Percentiles rank a stretch among this genome's conserved stretches.
These are phyloP conservation scores for Octopus sinensis DNA, from an alignment of 1,140 invertebrate species.

Conservation along the genomic window DNA sequence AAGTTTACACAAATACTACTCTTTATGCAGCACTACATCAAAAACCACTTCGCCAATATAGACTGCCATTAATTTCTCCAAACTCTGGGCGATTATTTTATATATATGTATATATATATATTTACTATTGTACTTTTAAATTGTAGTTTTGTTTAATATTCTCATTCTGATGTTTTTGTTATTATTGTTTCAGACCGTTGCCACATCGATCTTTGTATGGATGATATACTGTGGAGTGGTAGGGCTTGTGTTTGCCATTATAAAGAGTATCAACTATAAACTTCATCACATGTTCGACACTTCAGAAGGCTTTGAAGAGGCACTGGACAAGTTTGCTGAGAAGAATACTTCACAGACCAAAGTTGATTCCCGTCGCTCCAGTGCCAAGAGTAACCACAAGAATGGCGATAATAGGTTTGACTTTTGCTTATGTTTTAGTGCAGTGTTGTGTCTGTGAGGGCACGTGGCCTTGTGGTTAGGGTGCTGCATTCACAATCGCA, in stretches of 20 bases:
- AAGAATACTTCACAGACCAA: conserved; percentile 14
- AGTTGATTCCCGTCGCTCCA: not conserved
- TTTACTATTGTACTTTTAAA: no score
- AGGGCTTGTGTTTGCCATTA: conserved; percentile 72
- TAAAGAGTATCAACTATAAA: conserved; percentile 87
- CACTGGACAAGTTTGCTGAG: conserved; percentile 27
- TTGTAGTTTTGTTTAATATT: no score
- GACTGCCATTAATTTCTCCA: no score
- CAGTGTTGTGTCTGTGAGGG: no score
- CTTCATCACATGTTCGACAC: conserved; percentile 96
- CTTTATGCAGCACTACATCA: no score
- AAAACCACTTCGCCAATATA: no score
- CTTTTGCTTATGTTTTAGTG: no score
- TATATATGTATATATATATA: no score
- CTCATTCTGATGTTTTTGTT: not conserved
- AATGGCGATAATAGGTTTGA: not conserved
- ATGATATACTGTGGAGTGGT: conserved; percentile 80
- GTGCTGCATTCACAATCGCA: no score
- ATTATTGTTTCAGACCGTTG: conserved; percentile 73
- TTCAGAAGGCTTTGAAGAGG: conserved; percentile 73
- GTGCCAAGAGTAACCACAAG: conserved; percentile 63
- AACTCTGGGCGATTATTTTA: no score
- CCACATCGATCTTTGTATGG: conserved; percentile 80
- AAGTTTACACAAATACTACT: no score
- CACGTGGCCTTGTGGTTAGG: no score